Evolutionary conservation across 92 coral and sea anemone genomes (phyloP).

Genomic region (Isaurus tuberculatus): DNA sequence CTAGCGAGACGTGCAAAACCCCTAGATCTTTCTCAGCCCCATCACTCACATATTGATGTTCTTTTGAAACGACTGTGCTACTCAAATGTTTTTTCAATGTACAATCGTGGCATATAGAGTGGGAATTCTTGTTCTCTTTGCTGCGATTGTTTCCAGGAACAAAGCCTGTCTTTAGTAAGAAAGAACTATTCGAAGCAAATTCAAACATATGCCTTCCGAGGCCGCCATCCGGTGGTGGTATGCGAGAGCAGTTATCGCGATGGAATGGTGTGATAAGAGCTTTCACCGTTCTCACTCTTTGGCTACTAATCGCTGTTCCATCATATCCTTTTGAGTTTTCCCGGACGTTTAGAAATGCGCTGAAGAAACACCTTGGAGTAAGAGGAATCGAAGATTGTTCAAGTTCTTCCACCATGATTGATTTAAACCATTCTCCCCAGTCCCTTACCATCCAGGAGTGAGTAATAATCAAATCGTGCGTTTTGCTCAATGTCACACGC

Average conservation of each 20-base stretch:
- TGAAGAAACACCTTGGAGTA: not conserved
- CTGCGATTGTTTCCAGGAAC: not conserved
- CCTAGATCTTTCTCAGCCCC: not conserved
- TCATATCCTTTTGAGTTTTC: conserved; percentile 34
- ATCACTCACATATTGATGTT: no score
- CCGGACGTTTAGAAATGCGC: conserved; percentile 4
- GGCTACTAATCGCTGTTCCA: conserved; percentile 10
- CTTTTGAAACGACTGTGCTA: not conserved
- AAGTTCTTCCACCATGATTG: conserved; percentile 20
- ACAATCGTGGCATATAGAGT: not conserved
- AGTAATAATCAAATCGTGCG: no score
- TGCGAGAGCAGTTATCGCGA: not conserved
- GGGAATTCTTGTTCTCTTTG: not conserved
- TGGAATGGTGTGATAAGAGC: conserved; percentile 15
- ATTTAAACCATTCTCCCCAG: not conserved
- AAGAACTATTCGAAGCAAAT: not conserved
- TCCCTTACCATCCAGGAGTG: not conserved
- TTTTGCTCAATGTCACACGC: no score
- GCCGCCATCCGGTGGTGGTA: not conserved
- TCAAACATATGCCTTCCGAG: conserved; percentile 13
- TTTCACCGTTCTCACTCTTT: not conserved
- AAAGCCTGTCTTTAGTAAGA: not conserved
- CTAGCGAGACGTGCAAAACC: not conserved
- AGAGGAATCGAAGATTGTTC: not conserved
- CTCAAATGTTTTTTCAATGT: no score